Conservation (phyloP, 23 tunicate species). For the Pegea sp. region DNA sequence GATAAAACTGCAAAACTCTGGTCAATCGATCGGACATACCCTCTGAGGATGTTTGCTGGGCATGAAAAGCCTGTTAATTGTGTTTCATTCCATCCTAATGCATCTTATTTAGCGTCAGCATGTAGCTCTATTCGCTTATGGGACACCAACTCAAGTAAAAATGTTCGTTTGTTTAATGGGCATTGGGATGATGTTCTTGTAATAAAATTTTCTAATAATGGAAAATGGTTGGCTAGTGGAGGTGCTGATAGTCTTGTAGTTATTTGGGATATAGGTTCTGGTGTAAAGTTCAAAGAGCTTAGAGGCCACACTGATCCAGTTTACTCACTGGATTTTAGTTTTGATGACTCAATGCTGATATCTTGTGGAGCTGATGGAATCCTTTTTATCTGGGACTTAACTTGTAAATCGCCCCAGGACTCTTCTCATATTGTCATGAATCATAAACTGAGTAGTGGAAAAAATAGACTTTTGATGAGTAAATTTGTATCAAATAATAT, state of each 20-base stretch:
- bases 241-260: slow-evolving; percentile 57
- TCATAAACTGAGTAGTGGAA: background rate
- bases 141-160: slow-evolving; percentile 60
- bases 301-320: slow-evolving; percentile 47
- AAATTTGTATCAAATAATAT: background rate
- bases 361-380: slow-evolving; percentile 55
- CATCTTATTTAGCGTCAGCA: slow-evolving; percentile 45
- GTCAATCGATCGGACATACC: slow-evolving; percentile 42
- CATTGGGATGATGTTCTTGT: slow-evolving; percentile 23
- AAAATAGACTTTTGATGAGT: background rate
- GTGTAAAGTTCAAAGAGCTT: slow-evolving; percentile 43
- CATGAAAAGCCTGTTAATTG: slow-evolving; percentile 44
- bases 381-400: slow-evolving; percentile 23
- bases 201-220: slow-evolving; percentile 43
- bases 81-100: slow-evolving; percentile 54
- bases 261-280: slow-evolving; percentile 70
- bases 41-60: slow-evolving; percentile 53
- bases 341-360: slow-evolving; percentile 45
- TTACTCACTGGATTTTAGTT: slow-evolving; percentile 39
- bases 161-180: slow-evolving; percentile 58
- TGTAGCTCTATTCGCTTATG: slow-evolving; percentile 45
- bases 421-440: background rate
- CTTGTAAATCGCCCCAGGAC: background rate
- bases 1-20: slow-evolving; percentile 51
- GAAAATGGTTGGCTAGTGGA: slow-evolving; percentile 40